A percentile compares a stretch with the other conserved stretches of the same genome.
These are phyloP conservation scores for Oreohelix idahoensis DNA, from an alignment of 1,140 invertebrate species.

Conservation along the genomic window DNA sequence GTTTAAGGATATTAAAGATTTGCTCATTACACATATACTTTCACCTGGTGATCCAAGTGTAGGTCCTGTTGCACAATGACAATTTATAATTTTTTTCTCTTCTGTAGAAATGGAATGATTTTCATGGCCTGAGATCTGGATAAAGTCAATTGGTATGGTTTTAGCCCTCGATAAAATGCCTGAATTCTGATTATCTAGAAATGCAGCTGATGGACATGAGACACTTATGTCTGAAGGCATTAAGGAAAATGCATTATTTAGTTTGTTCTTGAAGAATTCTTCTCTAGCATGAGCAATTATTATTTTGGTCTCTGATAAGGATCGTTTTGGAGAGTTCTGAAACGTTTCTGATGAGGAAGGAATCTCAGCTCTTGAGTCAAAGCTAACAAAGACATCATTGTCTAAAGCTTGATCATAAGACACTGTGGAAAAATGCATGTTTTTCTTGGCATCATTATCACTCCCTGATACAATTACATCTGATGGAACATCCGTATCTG, in stretches of 20 bases:
- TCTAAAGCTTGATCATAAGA: constrained; percentile 25
- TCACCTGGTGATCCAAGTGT: neutral
- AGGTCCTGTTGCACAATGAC: neutral
- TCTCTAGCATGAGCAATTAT: constrained; percentile 18
- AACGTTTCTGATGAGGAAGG: neutral
- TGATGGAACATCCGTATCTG: neutral
- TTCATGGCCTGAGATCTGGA: neutral
- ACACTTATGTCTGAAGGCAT: neutral
- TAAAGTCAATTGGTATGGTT: neutral
- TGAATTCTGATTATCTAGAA: neutral
- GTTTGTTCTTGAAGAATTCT: constrained; percentile 8
- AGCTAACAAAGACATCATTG: constrained; percentile 6
- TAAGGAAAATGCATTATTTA: neutral
- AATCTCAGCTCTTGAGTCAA: neutral
- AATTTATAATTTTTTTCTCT: neutral
- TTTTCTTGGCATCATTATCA: constrained; percentile 14
- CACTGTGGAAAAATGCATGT: neutral
- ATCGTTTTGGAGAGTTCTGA: neutral
- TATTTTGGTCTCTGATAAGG: constrained; percentile 14
- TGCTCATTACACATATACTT: neutral
- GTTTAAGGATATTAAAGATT: neutral
- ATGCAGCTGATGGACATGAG: neutral
- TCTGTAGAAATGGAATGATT: neutral
- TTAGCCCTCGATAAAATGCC: neutral
- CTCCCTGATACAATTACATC: neutral